Base-by-base conservation (phyloP, 2,888 invertebrate species). In the Synanthedon andrenaeformis region DNA sequence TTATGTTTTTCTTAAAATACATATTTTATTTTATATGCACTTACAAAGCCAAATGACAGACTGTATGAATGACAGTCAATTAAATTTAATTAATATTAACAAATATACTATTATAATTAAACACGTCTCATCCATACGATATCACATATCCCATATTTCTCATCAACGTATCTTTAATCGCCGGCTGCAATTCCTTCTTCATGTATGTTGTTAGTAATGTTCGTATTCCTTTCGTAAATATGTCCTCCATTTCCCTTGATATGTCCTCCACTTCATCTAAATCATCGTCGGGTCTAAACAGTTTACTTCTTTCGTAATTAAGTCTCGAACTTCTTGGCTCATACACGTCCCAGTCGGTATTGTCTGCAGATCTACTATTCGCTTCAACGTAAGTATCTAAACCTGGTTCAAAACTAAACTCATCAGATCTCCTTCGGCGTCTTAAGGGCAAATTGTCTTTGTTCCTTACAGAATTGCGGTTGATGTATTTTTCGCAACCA, bases 111-210 rank as follows among this genome's bases (percentile, higher is more conserved):
- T n/a, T n/a, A n/a, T n/a, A n/a, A n/a, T n/a, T n/a, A n/a, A n/a
- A n/a, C n/a, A n/a, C n/a, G 19, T 23, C 23, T 23, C 87, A 92
- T 57, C 95, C 95, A 72, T 95, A 95, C 55, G 95, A 95, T 65
- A 95, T 90, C 49, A 94, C 94, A 73, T 95, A 95, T 5, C 95
- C 95, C 92, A 95, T 93, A 71, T 94, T 94, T 59, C 93, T 89
- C 95, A 95, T 94, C 41, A 95, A 82, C 1, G 95, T 94, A 68
- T 95, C 95, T 71, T 94, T 94, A 54, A 95, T 94, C 45, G 95
- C 94, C 8, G 94, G 94, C 66, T 95, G 94, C 52, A 95, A 74
- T 65, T 94, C 93, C 60, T 92, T 92, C 71, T 95, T 94, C 92
- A 95, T 94, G 65, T 95, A 95, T 28, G 92, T 92, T 0, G 94